Percentiles rank a stretch among this genome's conserved stretches.
Conservation (phyloP, 2,888 invertebrate genomes). For the Temnothorax ravouxi region DNA sequence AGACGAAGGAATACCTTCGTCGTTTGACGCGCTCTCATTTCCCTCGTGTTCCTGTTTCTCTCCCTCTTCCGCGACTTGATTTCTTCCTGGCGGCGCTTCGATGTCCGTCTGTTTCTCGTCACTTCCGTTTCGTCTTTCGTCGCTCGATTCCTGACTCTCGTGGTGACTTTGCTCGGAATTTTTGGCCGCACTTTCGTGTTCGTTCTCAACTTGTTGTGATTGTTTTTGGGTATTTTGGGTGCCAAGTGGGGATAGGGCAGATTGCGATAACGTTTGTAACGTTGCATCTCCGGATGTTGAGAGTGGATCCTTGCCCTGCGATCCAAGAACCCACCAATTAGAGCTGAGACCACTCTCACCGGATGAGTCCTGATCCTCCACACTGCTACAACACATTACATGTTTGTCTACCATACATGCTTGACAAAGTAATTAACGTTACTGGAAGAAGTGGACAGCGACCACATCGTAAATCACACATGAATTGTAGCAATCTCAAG, state of each 20-base stretch:
- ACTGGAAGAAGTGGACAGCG: conserved; percentile 50
- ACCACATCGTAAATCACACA: conserved; percentile 57
- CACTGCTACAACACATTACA: conserved; percentile 82
- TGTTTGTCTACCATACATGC: conserved; percentile 74
- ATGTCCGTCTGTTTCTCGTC: background rate
- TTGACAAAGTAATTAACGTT: conserved; percentile 59
- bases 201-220: background rate
- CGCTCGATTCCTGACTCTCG: conserved; percentile 21
- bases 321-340: conserved; percentile 85
- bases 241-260: conserved; percentile 79
- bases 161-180: conserved; percentile 23
- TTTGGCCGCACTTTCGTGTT: conserved; percentile 33
- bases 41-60: background rate
- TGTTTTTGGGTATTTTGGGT: conserved; percentile 56
- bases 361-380: conserved; percentile 81
- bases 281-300: conserved; percentile 76
- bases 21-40: conserved; percentile 21
- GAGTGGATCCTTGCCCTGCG: conserved; percentile 80
- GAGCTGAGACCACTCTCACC: conserved; percentile 79
- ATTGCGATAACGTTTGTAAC: conserved; percentile 79
- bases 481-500: conserved; percentile 72
- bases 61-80: conserved; percentile 2
- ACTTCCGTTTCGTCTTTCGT: conserved; percentile 9
- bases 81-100: background rate
- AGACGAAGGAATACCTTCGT: conserved; percentile 32